Evolutionary conservation across 2,797 vertebrate species (phyloP).

Genomic region (Hydrophis major): DNA sequence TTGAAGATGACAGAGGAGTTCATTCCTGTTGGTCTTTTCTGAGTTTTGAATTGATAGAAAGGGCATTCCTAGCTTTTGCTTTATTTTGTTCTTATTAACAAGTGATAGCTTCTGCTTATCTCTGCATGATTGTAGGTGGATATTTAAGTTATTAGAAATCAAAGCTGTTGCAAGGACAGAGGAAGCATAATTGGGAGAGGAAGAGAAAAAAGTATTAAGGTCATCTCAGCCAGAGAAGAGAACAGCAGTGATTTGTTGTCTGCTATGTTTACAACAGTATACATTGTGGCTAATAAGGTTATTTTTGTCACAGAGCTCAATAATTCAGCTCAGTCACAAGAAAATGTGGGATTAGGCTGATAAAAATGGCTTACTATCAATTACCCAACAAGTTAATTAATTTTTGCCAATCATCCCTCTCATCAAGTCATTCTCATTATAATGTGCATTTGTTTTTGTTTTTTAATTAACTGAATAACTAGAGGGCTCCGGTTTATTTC

Average conservation of each 20-base stretch:
- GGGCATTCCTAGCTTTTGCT: neutral
- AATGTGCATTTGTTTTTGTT: constrained; percentile 47
- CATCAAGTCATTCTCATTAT: constrained; percentile 48
- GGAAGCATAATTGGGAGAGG: constrained; percentile 7
- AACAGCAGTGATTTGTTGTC: constrained; percentile 53
- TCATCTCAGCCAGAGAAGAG: constrained; percentile 14
- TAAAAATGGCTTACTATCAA: constrained; percentile 59
- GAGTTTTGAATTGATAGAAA: neutral
- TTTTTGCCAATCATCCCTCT: constrained; percentile 50
- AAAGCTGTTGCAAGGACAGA: constrained; percentile 25
- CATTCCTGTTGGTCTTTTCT: neutral
- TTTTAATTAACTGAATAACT: constrained; percentile 32
- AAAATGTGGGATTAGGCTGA: constrained; percentile 47
- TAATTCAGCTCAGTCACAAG: constrained; percentile 26
- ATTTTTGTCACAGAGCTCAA: constrained; percentile 56
- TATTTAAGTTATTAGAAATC: neutral
- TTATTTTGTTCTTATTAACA: neutral
- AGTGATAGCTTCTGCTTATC: neutral
- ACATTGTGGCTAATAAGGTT: constrained; percentile 53
- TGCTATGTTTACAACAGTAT: constrained; percentile 31
- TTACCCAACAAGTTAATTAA: constrained; percentile 48
- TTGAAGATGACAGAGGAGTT: neutral
- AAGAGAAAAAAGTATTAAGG: constrained; percentile 31
- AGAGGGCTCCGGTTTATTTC: neutral
- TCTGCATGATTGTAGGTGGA: neutral